These are phyloP conservation scores for Riparia riparia DNA, from an alignment of 2,113 vertebrate genomes.

Conservation along the genomic window DNA sequence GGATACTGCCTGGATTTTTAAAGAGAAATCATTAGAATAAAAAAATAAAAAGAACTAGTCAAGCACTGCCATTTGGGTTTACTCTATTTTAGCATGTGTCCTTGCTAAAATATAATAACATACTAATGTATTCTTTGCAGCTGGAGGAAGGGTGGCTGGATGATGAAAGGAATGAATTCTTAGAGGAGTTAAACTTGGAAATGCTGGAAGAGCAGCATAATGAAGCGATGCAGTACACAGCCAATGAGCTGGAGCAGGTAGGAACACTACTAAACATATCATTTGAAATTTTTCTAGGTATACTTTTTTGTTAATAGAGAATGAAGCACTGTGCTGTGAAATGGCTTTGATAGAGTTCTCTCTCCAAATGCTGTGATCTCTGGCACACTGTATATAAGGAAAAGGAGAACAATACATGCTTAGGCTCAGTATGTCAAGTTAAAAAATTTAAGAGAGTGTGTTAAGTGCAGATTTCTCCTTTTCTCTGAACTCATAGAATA, in stretches of 20 bases:
- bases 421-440: neutral
- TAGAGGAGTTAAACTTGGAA: constrained; percentile 96
- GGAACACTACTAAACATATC: neutral
- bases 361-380: neutral
- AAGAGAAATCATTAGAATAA: constrained; percentile 78
- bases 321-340: neutral
- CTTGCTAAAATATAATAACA: constrained; percentile 69
- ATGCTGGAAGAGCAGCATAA: constrained; percentile 92
- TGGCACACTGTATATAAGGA: fast-evolving
- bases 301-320: constrained; percentile 7
- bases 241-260: constrained; percentile 86
- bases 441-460: neutral
- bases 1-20: constrained; percentile 53
- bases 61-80: constrained; percentile 66
- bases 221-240: constrained; percentile 84
- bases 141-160: constrained; percentile 97
- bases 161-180: constrained; percentile 96
- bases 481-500: neutral
- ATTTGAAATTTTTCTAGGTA: neutral
- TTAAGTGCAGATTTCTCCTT: neutral
- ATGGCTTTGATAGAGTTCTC: neutral
- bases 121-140: constrained; percentile 83
- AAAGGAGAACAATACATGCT: neutral
- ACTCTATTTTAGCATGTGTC: constrained; percentile 62
- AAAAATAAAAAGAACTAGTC: constrained; percentile 77